Conservation (phyloP, 1,140 invertebrate genomes). For the Ganaspis sp. region DNA sequence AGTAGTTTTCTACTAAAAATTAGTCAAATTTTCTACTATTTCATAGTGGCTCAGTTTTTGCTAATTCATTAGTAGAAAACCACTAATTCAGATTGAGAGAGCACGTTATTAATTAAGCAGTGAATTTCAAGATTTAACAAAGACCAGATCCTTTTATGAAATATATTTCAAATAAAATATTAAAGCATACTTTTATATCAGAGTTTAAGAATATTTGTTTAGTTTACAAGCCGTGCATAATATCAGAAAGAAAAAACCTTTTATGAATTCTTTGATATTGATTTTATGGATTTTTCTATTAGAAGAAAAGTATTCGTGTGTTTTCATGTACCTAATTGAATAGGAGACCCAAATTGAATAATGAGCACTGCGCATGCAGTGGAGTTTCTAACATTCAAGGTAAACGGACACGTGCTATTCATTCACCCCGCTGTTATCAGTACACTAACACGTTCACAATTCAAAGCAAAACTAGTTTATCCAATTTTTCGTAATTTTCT, state of each 20-base stretch:
- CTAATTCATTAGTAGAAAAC: too few species aligned
- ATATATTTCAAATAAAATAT: too few species aligned
- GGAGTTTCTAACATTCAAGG: slow-evolving; percentile 25
- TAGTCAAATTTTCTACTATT: too few species aligned
- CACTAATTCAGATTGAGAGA: too few species aligned
- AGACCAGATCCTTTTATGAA: too few species aligned
- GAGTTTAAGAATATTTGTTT: not conserved
- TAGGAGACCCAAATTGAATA: slow-evolving; percentile 24
- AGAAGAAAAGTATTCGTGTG: not conserved
- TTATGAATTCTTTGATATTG: not conserved
- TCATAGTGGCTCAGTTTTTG: too few species aligned
- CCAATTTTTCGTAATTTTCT: not conserved
- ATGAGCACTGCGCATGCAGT: slow-evolving; percentile 6
- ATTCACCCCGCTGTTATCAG: slow-evolving; percentile 13
- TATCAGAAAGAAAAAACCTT: not conserved
- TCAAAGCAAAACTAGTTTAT: not conserved
- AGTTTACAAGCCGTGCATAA: not conserved
- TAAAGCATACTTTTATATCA: too few species aligned
- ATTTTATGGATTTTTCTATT: not conserved
- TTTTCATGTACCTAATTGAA: not conserved
- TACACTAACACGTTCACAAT: not conserved
- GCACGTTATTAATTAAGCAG: too few species aligned
- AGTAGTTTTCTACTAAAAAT: too few species aligned
- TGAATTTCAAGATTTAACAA: too few species aligned
- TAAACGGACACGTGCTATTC: slow-evolving; percentile 15